These are phyloP conservation scores for Nymphicus hollandicus DNA, from an alignment of 2,113 vertebrate genomes.

Conservation along the genomic window DNA sequence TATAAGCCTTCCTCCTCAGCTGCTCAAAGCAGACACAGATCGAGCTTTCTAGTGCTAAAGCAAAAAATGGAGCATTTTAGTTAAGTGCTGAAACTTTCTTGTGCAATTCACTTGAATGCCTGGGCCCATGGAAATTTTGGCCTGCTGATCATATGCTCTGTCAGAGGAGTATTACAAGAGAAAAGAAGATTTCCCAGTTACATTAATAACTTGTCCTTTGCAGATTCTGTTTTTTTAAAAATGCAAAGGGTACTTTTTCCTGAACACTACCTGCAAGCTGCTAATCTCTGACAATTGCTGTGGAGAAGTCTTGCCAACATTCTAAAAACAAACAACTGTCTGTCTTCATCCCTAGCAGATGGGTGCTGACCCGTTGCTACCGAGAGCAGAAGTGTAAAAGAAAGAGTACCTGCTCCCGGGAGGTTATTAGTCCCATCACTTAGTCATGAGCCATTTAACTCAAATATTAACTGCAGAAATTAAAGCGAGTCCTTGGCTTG, in stretches of 20 bases:
- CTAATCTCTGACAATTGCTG: neutral
- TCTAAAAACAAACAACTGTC: conserved; percentile 11
- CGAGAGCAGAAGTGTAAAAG: conserved; percentile 18
- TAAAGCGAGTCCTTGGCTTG: conserved; percentile 61
- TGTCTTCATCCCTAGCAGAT: neutral
- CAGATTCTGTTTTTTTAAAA: neutral
- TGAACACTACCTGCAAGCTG: neutral
- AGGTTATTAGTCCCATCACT: conserved; percentile 62
- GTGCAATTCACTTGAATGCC: neutral
- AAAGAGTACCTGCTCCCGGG: conserved; percentile 4
- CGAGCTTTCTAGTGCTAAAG: neutral
- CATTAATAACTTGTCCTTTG: neutral
- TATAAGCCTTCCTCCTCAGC: neutral
- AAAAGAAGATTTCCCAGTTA: neutral
- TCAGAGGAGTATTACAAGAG: neutral
- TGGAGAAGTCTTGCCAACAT: neutral
- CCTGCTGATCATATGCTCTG: neutral
- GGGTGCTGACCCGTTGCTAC: conserved; percentile 23
- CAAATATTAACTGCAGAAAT: conserved; percentile 63
- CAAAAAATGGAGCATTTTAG: neutral
- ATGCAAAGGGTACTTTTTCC: neutral
- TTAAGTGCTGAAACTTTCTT: neutral
- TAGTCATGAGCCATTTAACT: conserved; percentile 66
- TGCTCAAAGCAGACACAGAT: neutral
- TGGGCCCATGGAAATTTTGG: neutral